Evolutionary conservation across 1,140 invertebrate species (phyloP).

Genomic region (Cephus cinctus): DNA sequence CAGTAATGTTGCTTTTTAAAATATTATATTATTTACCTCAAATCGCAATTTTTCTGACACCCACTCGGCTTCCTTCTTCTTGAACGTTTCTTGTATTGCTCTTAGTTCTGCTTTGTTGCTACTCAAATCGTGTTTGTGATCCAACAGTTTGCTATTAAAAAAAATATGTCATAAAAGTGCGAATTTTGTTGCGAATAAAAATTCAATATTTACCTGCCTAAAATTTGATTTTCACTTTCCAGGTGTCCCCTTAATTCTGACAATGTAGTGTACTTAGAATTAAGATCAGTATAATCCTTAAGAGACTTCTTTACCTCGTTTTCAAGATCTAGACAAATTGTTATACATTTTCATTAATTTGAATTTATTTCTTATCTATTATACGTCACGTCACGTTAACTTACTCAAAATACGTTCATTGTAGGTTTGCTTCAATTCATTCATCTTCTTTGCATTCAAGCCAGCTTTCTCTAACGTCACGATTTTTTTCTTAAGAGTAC

Average conservation of each 20-base stretch:
- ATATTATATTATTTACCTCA: conserved; percentile 56
- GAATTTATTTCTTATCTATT: conserved; percentile 16
- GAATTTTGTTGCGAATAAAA: conserved; percentile 4
- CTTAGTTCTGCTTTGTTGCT: conserved; percentile 62
- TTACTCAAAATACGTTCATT: conserved; percentile 68
- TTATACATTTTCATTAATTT: conserved; percentile 9
- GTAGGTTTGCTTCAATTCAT: conserved; percentile 66
- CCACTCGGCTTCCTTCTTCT: conserved; percentile 69
- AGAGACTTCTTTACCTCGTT: conserved; percentile 64
- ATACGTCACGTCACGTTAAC: conserved; percentile 26
- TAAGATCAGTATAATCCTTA: conserved; percentile 77
- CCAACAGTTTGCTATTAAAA: conserved; percentile 44
- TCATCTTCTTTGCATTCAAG: conserved; percentile 63
- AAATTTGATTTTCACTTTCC: conserved; percentile 73
- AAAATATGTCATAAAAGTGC: neutral
- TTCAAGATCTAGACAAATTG: conserved; percentile 63
- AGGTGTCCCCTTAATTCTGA: conserved; percentile 77
- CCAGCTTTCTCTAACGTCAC: conserved; percentile 62
- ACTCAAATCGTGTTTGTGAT: conserved; percentile 14
- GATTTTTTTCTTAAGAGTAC: conserved; percentile 65
- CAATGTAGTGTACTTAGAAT: conserved; percentile 77
- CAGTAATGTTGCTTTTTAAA: too few species aligned
- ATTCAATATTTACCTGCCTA: conserved; percentile 54
- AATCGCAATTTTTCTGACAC: conserved; percentile 71
- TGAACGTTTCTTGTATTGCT: conserved; percentile 67